Conservation (phyloP, 2,797 vertebrate genomes). For the Knipowitschia caucasica region DNA sequence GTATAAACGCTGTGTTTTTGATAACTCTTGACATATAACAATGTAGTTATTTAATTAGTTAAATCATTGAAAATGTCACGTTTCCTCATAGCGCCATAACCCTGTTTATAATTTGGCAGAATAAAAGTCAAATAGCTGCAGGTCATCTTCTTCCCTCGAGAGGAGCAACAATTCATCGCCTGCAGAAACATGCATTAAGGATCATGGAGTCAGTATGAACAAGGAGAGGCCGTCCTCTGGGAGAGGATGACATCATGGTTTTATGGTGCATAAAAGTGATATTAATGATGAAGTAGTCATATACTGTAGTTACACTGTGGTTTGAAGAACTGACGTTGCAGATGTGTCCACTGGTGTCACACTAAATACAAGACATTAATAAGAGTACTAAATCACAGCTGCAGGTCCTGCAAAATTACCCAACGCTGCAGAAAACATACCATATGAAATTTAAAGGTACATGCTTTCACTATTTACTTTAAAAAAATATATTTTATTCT, state of each 20-base stretch:
- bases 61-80: no score
- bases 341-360: not conserved
- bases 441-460: not conserved
- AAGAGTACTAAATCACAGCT: not conserved
- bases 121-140: no score
- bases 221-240: conserved; percentile 4
- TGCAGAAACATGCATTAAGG: conserved; percentile 18
- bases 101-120: no score
- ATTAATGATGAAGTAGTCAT: conserved; percentile 21
- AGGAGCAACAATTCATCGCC: not conserved
- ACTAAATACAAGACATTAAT: conserved; percentile 6
- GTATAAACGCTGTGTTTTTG: no score
- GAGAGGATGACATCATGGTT: conserved; percentile 16
- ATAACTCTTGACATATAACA: no score
- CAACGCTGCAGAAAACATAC: not conserved
- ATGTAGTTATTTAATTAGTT: no score
- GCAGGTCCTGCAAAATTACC: conserved; percentile 1
- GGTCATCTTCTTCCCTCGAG: not conserved
- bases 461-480: not conserved
- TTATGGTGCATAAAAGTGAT: conserved; percentile 11
- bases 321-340: not conserved
- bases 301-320: not conserved
- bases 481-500: no score
- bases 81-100: no score
- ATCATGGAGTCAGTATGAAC: not conserved